These are phyloP conservation scores for Meteorus sp. DNA, from an alignment of 1,140 invertebrate species.

Conservation along the genomic window DNA sequence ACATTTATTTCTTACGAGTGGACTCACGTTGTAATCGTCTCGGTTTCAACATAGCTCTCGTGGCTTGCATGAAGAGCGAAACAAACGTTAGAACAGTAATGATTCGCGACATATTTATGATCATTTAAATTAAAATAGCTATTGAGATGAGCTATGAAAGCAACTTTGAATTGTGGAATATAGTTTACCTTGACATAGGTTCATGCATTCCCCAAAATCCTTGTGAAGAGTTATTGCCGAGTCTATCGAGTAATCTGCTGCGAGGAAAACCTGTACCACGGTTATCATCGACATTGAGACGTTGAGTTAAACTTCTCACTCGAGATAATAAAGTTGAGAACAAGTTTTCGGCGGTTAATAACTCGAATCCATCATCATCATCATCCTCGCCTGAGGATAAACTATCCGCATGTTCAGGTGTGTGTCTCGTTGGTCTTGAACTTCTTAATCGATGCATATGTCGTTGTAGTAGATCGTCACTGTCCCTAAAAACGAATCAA, in stretches of 20 bases:
- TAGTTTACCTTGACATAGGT: constrained; percentile 53
- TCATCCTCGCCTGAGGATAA: constrained; percentile 85
- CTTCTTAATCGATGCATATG: constrained; percentile 76
- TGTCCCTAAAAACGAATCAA: constrained; percentile 37
- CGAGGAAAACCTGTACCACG: constrained; percentile 63
- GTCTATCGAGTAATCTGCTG: constrained; percentile 55
- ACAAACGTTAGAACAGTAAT: constrained; percentile 28
- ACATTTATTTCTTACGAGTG: constrained; percentile 33
- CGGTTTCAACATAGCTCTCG: constrained; percentile 54
- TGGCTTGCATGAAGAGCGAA: constrained; percentile 57
- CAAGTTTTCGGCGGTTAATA: constrained; percentile 85
- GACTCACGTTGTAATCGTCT: constrained; percentile 57
- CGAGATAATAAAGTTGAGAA: constrained; percentile 84
- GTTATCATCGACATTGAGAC: constrained; percentile 79
- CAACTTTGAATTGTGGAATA: constrained; percentile 13
- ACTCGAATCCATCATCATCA: constrained; percentile 87
- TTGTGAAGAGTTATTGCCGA: constrained; percentile 50
- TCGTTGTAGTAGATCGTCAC: constrained; percentile 57
- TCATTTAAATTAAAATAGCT: background rate
- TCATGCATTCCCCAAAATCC: constrained; percentile 50
- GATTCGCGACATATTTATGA: background rate
- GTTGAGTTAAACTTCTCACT: constrained; percentile 81
- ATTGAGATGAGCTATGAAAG: background rate
- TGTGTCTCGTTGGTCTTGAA: constrained; percentile 69
- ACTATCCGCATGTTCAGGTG: constrained; percentile 75